Percentiles rank a stretch among this genome's conserved stretches.
Conservation (phyloP, 2,797 vertebrate species). For the Zalophus californianus region DNA sequence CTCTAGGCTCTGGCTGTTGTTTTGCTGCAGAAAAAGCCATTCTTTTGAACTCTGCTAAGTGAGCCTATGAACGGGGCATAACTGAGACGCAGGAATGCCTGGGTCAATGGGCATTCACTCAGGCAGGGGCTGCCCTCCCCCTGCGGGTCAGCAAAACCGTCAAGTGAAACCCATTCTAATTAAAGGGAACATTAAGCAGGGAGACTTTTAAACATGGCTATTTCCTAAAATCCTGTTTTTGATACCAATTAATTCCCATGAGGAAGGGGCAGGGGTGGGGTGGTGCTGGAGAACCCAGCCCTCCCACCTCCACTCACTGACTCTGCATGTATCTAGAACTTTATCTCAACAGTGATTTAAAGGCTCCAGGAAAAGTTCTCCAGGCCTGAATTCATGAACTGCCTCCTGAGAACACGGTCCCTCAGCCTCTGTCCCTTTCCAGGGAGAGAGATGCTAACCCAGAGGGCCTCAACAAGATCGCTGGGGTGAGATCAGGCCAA, state of each 20-base stretch:
- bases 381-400: neutral
- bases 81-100: neutral
- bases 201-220: neutral
- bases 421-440: accelerated
- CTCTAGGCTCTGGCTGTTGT: neutral
- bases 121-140: neutral
- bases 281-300: neutral
- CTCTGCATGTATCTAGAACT: neutral
- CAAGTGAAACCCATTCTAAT: slow-evolving; percentile 65
- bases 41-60: slow-evolving; percentile 10
- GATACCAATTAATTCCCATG: neutral
- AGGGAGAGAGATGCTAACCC: neutral
- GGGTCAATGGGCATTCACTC: neutral
- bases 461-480: accelerated
- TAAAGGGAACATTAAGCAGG: slow-evolving; percentile 73
- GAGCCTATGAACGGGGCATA: neutral
- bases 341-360: neutral
- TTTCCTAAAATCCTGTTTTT: slow-evolving; percentile 36
- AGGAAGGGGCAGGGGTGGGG: neutral
- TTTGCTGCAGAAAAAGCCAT: neutral
- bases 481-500: accelerated
- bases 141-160: neutral
- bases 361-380: neutral
- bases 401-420: accelerated
- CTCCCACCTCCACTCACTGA: no score